Percentiles rank a stretch among this genome's conserved stretches.
Conservation (phyloP, 2,797 vertebrate species). For the Pelobates cultripes region DNA sequence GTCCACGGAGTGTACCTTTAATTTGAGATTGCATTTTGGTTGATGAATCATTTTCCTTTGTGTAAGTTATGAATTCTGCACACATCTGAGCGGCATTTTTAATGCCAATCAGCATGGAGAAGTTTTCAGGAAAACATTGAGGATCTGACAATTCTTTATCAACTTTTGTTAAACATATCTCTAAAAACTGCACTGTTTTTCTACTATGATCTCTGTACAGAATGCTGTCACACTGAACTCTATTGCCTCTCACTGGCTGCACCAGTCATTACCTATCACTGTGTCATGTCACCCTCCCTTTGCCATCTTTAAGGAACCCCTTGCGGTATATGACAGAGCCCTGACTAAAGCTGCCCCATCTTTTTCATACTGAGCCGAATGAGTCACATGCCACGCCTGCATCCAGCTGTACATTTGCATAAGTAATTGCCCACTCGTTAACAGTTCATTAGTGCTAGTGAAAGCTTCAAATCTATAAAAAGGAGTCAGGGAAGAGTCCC, state of each 20-base stretch:
- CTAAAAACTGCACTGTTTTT: too few species aligned
- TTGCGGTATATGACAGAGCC: background rate
- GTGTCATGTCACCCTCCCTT: background rate
- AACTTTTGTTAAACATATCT: too few species aligned
- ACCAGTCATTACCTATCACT: background rate
- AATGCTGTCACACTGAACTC: background rate
- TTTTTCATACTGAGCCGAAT: conserved; percentile 12
- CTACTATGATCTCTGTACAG: too few species aligned
- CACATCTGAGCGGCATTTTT: too few species aligned
- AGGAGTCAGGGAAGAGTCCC: conserved; percentile 40
- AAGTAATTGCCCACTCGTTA: conserved; percentile 49
- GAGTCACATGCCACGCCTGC: conserved; percentile 44
- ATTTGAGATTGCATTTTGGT: too few species aligned
- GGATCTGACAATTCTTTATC: too few species aligned
- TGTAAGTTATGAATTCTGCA: too few species aligned
- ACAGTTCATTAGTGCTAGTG: conserved; percentile 41
- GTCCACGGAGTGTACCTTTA: too few species aligned
- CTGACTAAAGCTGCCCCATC: background rate
- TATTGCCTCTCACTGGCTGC: background rate
- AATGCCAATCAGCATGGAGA: too few species aligned
- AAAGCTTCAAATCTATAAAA: conserved; percentile 46
- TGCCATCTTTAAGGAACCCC: background rate
- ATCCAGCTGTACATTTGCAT: conserved; percentile 53
- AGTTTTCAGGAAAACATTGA: too few species aligned
- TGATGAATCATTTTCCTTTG: too few species aligned